Evolutionary conservation across 1,140 invertebrate genomes (phyloP).

Genomic region (Ceratitis capitata): DNA sequence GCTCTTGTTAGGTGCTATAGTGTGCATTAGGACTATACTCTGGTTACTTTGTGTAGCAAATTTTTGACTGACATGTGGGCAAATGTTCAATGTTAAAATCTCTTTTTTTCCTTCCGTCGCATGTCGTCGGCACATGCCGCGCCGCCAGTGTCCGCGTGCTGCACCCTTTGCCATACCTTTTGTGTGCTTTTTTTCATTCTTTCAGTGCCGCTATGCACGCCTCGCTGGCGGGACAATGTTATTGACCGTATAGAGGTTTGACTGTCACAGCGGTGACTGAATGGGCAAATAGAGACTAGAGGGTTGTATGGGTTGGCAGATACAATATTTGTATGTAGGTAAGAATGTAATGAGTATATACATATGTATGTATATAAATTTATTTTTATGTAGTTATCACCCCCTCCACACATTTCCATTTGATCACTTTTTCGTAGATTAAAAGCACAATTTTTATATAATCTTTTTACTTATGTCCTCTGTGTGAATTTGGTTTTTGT

Average conservation of each 20-base stretch:
- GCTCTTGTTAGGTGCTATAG: background rate
- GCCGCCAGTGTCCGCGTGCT: background rate
- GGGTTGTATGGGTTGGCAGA: background rate
- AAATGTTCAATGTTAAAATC: conserved; percentile 23
- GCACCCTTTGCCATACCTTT: background rate
- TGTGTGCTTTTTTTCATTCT: background rate
- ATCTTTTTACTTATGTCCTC: background rate
- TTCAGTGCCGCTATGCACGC: background rate
- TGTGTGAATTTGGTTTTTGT: background rate
- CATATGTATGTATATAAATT: background rate
- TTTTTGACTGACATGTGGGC: conserved; percentile 34
- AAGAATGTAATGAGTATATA: background rate
- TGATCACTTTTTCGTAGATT: background rate
- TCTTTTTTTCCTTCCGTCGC: background rate
- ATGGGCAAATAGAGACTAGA: background rate
- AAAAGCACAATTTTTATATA: conserved; percentile 24
- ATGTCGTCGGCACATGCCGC: background rate
- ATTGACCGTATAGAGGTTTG: conserved; percentile 27
- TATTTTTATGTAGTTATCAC: background rate
- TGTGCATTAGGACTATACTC: background rate
- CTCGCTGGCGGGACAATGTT: background rate
- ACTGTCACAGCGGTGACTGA: conserved; percentile 8
- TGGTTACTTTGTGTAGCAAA: background rate
- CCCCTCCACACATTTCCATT: background rate
- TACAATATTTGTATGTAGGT: background rate